Evolutionary conservation across 1,140 invertebrate species (phyloP), one percentile per base, ranked within the genome.

Genomic region (Pissodes strobi): DNA sequence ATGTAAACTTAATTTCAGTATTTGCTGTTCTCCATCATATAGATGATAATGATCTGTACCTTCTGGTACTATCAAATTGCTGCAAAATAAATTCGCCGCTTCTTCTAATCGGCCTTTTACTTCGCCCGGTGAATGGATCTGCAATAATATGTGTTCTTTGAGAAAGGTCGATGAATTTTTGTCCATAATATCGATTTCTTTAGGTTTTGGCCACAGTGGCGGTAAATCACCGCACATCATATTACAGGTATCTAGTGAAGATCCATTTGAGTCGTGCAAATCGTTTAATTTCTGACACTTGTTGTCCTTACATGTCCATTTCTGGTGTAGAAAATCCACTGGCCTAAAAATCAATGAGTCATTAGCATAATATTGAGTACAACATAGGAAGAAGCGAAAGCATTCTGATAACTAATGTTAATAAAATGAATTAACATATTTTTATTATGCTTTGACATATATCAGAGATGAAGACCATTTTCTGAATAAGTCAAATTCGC

Each of bases 141-240:
- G 79, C 49, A 81, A 79, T 52, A 78, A 74, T 5, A 82, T 62
- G 21, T 76, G 78, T 6, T 68, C 30, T 23, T 76, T 72, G 1
- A 71, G 69, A n/a, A 81, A 75, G 15, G 77, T 69, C 1, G 78
- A 71, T 13, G 74, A 76, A 3, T 68, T 71, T 62, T 76, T 77
- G 45, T 78, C 78, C 12, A 72, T 74, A 17, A 74, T 68, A 3
- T 75, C 74, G 3, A 77, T 69, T 3, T 76, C 74, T 30, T 78
- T 81, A 0, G 81, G 80, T 57, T 78, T 69, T 0, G 81, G 81
- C 81, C 81, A 82, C 3, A 82, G 69, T 23, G 79, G 78, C 5
- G 78, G 77, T 10, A 74, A 76, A 19, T 37, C 10, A 49, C 68
- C 71, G 58, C 81, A 82, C 10, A 78, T 19, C 25, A 81, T 74